Conservation (phyloP, 2,797 vertebrate genomes). For the Philypnodon macrostomus region DNA sequence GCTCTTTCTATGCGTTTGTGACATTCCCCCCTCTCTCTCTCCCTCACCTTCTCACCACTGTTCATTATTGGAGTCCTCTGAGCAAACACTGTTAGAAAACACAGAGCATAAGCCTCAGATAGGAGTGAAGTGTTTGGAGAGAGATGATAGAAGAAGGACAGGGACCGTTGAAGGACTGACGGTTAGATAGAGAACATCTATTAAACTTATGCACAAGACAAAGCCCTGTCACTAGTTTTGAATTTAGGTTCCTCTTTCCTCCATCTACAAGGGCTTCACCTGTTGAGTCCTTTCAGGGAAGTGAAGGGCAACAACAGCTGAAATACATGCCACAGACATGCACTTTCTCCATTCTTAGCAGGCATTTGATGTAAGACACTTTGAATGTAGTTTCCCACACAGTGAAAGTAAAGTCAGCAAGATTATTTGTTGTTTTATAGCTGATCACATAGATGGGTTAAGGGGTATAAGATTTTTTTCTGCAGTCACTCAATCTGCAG, state of each 20-base stretch:
- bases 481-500: no score
- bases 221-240: conserved; percentile 4
- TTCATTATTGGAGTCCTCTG: conserved; percentile 49
- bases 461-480: no score
- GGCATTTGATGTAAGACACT: no score
- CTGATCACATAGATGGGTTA: no score
- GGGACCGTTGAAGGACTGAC: conserved; percentile 10
- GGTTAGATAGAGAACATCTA: conserved; percentile 11
- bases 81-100: conserved; percentile 59
- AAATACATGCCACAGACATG: not conserved
- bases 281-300: conserved; percentile 2
- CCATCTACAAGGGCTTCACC: not conserved
- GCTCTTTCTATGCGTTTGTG: conserved; percentile 39
- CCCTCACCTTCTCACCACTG: conserved; percentile 21
- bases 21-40: conserved; percentile 3
- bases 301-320: conserved; percentile 4
- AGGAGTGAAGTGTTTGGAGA: conserved; percentile 21
- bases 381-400: not conserved
- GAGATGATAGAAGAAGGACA: conserved; percentile 37
- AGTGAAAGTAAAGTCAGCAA: not conserved
- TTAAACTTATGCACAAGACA: not conserved
- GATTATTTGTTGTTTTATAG: conserved; percentile 3
- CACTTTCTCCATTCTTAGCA: not conserved
- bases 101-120: conserved; percentile 31
- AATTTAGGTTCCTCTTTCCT: not conserved